A percentile compares a stretch with the other conserved stretches of the same genome.
Conservation (phyloP, 2,888 invertebrate genomes). For the Bellardia pandia region DNA sequence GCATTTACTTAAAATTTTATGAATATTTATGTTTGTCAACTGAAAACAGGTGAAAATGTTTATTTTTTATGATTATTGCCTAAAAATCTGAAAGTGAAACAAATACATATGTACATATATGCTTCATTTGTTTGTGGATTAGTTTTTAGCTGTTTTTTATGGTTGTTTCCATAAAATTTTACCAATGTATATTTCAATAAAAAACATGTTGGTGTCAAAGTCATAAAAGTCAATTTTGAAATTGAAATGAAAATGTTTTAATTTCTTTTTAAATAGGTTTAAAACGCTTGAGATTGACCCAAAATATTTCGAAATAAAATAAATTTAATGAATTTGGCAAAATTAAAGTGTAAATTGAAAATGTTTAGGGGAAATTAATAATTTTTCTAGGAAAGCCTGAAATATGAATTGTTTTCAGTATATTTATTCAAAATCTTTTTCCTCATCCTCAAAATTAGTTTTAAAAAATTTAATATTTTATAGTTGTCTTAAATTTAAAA, state of each 20-base stretch:
- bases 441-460: too few species aligned
- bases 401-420: too few species aligned
- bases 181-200: not conserved
- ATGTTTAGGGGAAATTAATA: too few species aligned
- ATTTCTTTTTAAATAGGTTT: constrained; percentile 30
- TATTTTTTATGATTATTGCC: constrained; percentile 63
- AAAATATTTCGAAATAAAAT: too few species aligned
- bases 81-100: constrained; percentile 18
- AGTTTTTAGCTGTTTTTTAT: constrained; percentile 45
- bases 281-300: not conserved
- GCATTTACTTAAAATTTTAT: constrained; percentile 57
- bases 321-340: too few species aligned
- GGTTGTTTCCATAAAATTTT: constrained; percentile 33
- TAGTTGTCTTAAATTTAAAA: not conserved
- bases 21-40: constrained; percentile 60
- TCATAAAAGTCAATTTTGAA: constrained; percentile 52
- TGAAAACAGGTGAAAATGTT: constrained; percentile 67
- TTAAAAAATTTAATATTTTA: not conserved
- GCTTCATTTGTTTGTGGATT: not conserved
- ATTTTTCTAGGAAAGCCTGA: too few species aligned
- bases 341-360: too few species aligned
- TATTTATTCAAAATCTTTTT: too few species aligned
- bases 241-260: not conserved
- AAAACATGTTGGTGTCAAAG: constrained; percentile 26
- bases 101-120: not conserved